Conservation (phyloP, 2,113 vertebrate species). For the Kryptolebias marmoratus region DNA sequence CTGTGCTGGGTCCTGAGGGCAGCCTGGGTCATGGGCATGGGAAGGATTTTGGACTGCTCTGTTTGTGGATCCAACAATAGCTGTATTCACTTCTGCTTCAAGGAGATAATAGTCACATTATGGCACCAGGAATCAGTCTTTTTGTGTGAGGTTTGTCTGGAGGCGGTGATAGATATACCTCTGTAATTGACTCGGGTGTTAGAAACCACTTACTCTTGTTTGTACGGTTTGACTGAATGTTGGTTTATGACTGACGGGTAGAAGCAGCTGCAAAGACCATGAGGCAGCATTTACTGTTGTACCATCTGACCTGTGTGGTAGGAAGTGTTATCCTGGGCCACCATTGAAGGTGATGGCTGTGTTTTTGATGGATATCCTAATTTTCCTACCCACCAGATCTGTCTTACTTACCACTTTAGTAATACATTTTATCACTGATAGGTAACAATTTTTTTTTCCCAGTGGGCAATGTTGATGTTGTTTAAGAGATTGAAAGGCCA, state of each 20-base stretch:
- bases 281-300: constrained; percentile 49
- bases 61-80: constrained; percentile 39
- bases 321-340: constrained; percentile 42
- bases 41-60: constrained; percentile 22
- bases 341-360: constrained; percentile 50
- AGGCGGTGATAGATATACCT: constrained; percentile 60
- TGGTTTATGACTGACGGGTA: constrained; percentile 51
- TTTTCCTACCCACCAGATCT: constrained; percentile 34
- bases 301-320: constrained; percentile 25
- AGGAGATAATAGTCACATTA: constrained; percentile 35
- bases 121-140: constrained; percentile 19
- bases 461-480: too few relatives aligned
- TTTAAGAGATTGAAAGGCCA: too few relatives aligned
- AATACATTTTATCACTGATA: constrained; percentile 1
- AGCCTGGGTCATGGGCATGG: constrained; percentile 23
- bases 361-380: constrained; percentile 35
- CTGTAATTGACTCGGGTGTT: constrained; percentile 61
- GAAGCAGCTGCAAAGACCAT: constrained; percentile 59
- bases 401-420: constrained; percentile 23
- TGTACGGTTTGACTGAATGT: constrained; percentile 41
- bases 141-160: constrained; percentile 41
- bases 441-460: too few relatives aligned
- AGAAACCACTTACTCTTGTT: constrained; percentile 52
- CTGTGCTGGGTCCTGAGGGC: constrained; percentile 31
- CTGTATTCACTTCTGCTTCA: constrained; percentile 49